Evolutionary conservation across 1,140 invertebrate genomes (phyloP), one percentile per base, ranked within the genome.

Genomic region (Orchestia grillus): DNA sequence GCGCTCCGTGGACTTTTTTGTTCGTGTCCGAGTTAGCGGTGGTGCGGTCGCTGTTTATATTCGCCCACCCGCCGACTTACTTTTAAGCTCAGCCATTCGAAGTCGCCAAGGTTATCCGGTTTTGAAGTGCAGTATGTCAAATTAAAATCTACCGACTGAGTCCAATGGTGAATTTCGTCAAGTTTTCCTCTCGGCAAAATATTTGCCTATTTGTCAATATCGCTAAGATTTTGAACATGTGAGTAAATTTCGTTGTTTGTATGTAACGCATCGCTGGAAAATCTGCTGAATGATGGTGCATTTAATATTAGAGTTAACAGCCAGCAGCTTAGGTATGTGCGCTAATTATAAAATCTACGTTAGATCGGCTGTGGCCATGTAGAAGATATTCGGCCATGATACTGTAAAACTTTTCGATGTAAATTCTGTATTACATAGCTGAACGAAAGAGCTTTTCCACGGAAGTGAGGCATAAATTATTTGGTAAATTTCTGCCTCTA

Each of bases 1-100:
- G 88, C 41, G 88, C 23, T 19, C 88, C 88, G 88, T 91, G 41
- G 88, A 91, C 41, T 91, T 91, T 91, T 91, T 44, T 91, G 88
- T 91, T 91, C 88, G 15, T 91, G 88, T 11, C 44, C 11, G 11
- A 77, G 62, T 28, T 8, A 77, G 62, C 62, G 62, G 62, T 28
- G 62, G 1, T n/a, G 62, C 62, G 62, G 62, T 77, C 62, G 62
- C 62, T 77, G 62, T 77, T 77, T 77, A 77, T 77, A 77, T 77
- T 77, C 62, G 62, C 62, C 62, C 62, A 77, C 28, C 62, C 28
- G 62, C 62, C 62, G 62, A 77, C 62, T 36, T 19, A 8, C 36
- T 77, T 77, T 77, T 6, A 6, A 23, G 11, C 28, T 23, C 62
- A 77, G 11, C 36, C 28, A 23, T 77, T 77, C 62, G 1, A 36